These are phyloP conservation scores for Haemorhous mexicanus DNA, from an alignment of 2,113 vertebrate genomes.

Conservation along the genomic window DNA sequence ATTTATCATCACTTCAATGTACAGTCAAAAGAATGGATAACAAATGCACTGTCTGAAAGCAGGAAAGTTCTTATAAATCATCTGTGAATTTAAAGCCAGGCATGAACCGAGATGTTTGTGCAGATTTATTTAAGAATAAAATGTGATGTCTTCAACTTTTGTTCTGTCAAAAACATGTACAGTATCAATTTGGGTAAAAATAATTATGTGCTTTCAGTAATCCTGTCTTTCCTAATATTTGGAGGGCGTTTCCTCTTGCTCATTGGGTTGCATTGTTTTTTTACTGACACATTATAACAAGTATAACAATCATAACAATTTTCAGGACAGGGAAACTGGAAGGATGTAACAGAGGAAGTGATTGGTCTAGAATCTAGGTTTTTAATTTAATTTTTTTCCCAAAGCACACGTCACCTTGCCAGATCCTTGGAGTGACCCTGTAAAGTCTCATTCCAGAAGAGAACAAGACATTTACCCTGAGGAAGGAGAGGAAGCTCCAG, in stretches of 20 bases:
- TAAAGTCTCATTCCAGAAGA: neutral
- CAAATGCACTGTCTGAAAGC: neutral
- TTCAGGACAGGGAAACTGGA: neutral
- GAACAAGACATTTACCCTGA: neutral
- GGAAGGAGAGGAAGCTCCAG: neutral
- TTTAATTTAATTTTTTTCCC: neutral
- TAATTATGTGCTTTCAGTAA: neutral
- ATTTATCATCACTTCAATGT: neutral
- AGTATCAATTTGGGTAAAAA: neutral
- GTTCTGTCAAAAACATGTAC: neutral
- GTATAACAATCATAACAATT: neutral
- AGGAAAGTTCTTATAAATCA: neutral
- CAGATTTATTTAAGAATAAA: neutral
- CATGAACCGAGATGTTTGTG: neutral
- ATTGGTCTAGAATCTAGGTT: fast-evolving
- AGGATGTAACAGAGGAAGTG: neutral
- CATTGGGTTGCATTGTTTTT: neutral
- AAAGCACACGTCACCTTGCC: neutral
- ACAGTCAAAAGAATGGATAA: neutral
- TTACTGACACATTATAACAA: neutral
- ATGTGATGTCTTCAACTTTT: neutral
- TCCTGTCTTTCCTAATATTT: neutral
- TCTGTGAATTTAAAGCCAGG: neutral
- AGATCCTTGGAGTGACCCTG: neutral
- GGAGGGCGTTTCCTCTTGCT: neutral